These are phyloP conservation scores for Peromyscus aztecus DNA, from an alignment of 2,797 vertebrate species.

Conservation along the genomic window DNA sequence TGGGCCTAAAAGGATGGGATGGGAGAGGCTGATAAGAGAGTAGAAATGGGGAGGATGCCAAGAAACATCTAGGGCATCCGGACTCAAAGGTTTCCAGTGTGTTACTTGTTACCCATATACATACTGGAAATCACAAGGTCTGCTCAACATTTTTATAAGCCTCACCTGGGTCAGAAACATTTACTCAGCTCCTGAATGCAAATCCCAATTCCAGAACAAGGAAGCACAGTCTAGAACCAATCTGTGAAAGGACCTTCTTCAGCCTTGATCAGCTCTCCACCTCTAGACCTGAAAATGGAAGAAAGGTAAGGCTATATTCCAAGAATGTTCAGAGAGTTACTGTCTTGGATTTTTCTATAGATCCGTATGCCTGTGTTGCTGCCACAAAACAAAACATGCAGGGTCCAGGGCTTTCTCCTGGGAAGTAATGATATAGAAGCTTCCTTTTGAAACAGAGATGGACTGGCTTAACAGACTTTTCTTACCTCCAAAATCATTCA, in stretches of 20 bases:
- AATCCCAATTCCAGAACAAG: background rate
- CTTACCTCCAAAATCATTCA: background rate
- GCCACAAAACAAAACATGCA: background rate
- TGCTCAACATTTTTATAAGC: background rate
- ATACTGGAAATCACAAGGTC: background rate
- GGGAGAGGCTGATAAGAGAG: background rate
- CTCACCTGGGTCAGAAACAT: background rate
- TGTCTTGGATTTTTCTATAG: background rate
- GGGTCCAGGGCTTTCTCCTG: background rate
- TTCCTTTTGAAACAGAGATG: background rate
- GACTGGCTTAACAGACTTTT: background rate
- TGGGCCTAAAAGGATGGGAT: background rate
- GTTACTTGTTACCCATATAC: background rate
- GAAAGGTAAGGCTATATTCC: background rate
- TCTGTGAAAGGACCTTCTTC: background rate
- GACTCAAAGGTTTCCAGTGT: background rate
- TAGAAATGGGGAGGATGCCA: background rate
- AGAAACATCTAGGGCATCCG: background rate
- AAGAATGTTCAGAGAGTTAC: background rate
- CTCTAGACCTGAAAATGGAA: background rate
- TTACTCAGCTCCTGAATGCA: background rate
- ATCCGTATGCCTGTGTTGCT: background rate
- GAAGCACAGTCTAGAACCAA: too few relatives aligned
- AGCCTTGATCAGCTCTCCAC: background rate
- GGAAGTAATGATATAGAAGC: background rate